phyloP scores from a whole-genome alignment of 1,140 invertebrate species.

The Dermatophagoides farinae region DNA sequence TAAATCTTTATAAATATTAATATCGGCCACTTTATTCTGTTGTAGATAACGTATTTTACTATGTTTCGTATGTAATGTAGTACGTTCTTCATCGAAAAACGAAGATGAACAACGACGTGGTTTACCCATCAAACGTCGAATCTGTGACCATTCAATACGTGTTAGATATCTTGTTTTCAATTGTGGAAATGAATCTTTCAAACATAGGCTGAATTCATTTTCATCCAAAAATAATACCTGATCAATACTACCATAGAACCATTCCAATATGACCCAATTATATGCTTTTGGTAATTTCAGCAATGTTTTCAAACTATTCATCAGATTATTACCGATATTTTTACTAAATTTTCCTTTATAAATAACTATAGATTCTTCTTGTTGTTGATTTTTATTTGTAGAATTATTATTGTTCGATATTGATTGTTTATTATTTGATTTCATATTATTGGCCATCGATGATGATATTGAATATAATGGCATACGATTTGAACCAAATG shows the following conservation, averaged over 20 bases:
- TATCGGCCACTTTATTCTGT: conserved; percentile 69
- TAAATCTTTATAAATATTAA: conserved; percentile 60
- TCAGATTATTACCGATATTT: conserved; percentile 60
- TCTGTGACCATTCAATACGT: conserved; percentile 82
- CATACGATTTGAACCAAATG: not conserved
- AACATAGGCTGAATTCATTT: conserved; percentile 86
- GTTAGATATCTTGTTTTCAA: conserved; percentile 64
- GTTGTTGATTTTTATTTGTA: not conserved
- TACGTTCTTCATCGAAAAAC: conserved; percentile 85
- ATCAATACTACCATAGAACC: conserved; percentile 97
- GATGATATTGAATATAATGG: not conserved
- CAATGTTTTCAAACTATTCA: conserved; percentile 74
- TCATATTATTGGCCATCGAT: too few species aligned
- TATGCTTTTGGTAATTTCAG: conserved; percentile 94
- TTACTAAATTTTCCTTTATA: conserved; percentile 9
- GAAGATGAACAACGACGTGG: conserved; percentile 50
- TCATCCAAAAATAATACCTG: conserved; percentile 78
- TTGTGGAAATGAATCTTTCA: conserved; percentile 83
- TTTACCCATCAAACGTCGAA: conserved; percentile 87
- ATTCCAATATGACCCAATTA: conserved; percentile 71
- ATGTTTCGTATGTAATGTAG: conserved; percentile 67
- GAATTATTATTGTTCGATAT: not conserved
- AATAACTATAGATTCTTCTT: not conserved
- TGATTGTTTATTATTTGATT: not conserved
- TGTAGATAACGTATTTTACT: conserved; percentile 82